Percentiles rank a stretch among this genome's conserved stretches.
phyloP scores from a whole-genome alignment of 2,797 vertebrate genomes.

The Scomberomorus guttatus region DNA sequence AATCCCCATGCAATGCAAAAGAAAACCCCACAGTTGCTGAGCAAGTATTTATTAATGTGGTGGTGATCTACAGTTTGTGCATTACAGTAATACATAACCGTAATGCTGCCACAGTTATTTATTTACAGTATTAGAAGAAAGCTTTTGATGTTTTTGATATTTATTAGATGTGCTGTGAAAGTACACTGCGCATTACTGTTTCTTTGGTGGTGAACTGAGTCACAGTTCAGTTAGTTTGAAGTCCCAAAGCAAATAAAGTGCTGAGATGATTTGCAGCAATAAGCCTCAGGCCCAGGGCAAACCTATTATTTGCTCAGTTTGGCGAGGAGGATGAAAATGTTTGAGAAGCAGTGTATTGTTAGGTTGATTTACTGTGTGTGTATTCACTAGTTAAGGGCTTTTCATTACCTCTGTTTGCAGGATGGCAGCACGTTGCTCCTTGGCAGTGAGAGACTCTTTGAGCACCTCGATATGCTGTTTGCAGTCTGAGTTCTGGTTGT shows the following conservation, averaged over 20 bases:
- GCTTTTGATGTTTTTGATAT: conserved; percentile 27
- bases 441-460: conserved; percentile 99
- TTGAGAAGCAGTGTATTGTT: conserved; percentile 28
- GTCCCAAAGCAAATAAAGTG: conserved; percentile 45
- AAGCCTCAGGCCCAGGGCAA: conserved; percentile 16
- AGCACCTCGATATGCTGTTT: conserved; percentile 99
- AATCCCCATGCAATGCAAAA: conserved; percentile 6
- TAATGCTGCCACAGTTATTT: conserved; percentile 4
- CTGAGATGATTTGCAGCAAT: conserved; percentile 47
- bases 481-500: conserved; percentile 99
- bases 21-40: neutral
- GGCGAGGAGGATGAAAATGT: conserved; percentile 19
- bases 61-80: neutral
- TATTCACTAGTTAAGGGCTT: conserved; percentile 17
- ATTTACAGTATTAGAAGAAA: neutral
- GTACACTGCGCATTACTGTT: neutral
- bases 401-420: conserved; percentile 96
- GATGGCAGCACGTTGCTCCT: conserved; percentile 99
- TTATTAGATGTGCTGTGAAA: conserved; percentile 25
- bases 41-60: neutral
- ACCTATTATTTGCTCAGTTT: conserved; percentile 44
- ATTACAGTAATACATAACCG: neutral
- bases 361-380: conserved; percentile 35
- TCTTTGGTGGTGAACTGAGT: conserved; percentile 19
- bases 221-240: conserved; percentile 34